Evolutionary conservation across 2,113 vertebrate genomes (phyloP), one percentile per base, ranked within the genome.

Genomic region (Pterocles burchelli): DNA sequence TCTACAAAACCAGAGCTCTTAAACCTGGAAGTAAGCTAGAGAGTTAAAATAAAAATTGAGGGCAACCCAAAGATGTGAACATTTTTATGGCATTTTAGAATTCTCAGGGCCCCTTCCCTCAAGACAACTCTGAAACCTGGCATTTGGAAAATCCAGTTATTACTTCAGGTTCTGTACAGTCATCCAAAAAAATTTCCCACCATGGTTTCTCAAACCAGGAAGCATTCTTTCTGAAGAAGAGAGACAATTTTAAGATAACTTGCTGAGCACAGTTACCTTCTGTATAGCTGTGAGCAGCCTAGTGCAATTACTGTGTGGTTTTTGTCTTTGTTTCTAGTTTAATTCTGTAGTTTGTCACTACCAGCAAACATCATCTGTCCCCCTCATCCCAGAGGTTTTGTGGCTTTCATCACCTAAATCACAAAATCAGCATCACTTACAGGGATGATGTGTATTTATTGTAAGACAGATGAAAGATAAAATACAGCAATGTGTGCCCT

Each of bases 101-200:
- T 92, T 87, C 91, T 97, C 95, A 85, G 96, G 86, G 34, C 51
- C 13, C 13, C 10, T 92, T 95, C 34, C 61, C 43, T 90, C 72
- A 83, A 73, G 51, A 49, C 38, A 46, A 15, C 22, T 92, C 63
- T 52, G 63, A 81, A 80, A 74, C 38, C 10, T 63, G 26, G 33
- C 11, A 21, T 63, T 74, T 86, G 28, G 36, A 74, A 90, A 80
- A 88, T 67, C 7, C 51, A 78, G 18, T 58, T 52, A 25, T 34
- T 88, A n/a, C 28, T 94, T 68, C 58, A 90, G 43, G 55, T 90
- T 86, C 51, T 79, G n/a, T 62, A 26, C 31, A 73, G 71, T 66
- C 36, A 46, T 80, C 36, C 17, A 25, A 54, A 45, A 54, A 41
- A 74, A 38, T 57, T 13, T 5, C 28, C 6, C 9, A 11, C 3